phyloP scores from a whole-genome alignment of 2,888 invertebrate genomes.

The Halictus ligatus region DNA sequence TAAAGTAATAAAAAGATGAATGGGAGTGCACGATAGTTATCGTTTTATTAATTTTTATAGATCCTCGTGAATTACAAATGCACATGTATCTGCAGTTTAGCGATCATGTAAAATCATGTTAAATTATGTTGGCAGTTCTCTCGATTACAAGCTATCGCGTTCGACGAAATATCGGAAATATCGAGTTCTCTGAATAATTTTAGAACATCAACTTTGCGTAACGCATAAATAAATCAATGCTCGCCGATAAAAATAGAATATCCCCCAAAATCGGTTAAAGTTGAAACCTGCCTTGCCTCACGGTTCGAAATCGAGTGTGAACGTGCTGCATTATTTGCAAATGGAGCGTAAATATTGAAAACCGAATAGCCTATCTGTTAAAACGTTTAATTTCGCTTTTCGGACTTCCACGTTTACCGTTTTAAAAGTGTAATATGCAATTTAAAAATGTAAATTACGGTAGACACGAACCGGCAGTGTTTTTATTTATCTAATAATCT shows the following conservation, averaged over 20 bases:
- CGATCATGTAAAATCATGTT: no score
- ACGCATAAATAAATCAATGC: not conserved
- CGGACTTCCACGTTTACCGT: not conserved
- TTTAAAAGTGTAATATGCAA: not conserved
- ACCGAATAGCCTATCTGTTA: not conserved
- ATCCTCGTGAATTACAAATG: not conserved
- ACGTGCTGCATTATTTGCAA: slow-evolving; percentile 7
- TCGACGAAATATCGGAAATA: not conserved
- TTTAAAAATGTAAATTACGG: not conserved
- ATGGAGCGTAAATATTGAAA: slow-evolving; percentile 13
- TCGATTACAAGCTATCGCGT: not conserved
- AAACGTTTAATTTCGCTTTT: not conserved
- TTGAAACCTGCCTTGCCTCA: not conserved
- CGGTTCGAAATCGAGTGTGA: not conserved
- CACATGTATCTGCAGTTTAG: not conserved
- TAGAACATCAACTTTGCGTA: not conserved
- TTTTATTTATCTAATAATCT: not conserved
- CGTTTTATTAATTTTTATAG: not conserved
- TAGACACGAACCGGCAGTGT: not conserved
- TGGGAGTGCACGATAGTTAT: not conserved
- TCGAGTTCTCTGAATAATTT: not conserved
- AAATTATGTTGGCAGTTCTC: not conserved
- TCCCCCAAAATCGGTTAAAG: not conserved
- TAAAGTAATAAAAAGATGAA: not conserved
- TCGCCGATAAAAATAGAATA: not conserved